phyloP scores from a whole-genome alignment of 2,797 vertebrate species.

The Smutsia gigantea region DNA sequence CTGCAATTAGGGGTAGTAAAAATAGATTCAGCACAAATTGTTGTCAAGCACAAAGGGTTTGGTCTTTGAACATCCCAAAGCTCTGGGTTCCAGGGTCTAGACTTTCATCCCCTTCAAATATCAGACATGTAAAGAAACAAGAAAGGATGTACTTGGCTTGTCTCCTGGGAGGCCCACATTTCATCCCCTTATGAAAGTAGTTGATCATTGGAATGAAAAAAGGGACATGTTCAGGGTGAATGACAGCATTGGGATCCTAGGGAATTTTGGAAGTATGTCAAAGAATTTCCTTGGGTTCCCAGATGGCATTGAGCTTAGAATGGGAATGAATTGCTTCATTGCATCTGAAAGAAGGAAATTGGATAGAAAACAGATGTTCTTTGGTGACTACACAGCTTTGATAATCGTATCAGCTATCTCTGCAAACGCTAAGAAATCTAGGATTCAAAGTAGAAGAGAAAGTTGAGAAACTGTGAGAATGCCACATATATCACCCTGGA shows the following conservation, averaged over 20 bases:
- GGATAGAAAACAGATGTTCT: conserved; percentile 91
- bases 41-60: not conserved
- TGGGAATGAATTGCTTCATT: conserved; percentile 91
- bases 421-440: conserved; percentile 91
- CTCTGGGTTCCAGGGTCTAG: not conserved
- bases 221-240: conserved; percentile 91
- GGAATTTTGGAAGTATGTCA: conserved; percentile 90
- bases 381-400: conserved; percentile 88
- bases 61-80: not conserved
- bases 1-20: not conserved
- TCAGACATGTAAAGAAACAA: not conserved
- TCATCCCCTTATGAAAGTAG: conserved; percentile 83
- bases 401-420: conserved; percentile 90
- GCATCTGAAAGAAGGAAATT: conserved; percentile 89
- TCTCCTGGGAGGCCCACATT: conserved; percentile 84
- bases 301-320: conserved; percentile 89
- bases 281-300: conserved; percentile 87
- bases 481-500: not conserved
- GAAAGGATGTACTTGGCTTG: conserved; percentile 41
- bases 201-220: conserved; percentile 92
- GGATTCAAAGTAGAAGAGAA: conserved; percentile 87
- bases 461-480: not conserved
- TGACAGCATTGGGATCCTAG: conserved; percentile 92
- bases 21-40: not conserved
- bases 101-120: not conserved